Conservation (phyloP, 1,140 invertebrate species). For the Choristoneura fumiferana region DNA sequence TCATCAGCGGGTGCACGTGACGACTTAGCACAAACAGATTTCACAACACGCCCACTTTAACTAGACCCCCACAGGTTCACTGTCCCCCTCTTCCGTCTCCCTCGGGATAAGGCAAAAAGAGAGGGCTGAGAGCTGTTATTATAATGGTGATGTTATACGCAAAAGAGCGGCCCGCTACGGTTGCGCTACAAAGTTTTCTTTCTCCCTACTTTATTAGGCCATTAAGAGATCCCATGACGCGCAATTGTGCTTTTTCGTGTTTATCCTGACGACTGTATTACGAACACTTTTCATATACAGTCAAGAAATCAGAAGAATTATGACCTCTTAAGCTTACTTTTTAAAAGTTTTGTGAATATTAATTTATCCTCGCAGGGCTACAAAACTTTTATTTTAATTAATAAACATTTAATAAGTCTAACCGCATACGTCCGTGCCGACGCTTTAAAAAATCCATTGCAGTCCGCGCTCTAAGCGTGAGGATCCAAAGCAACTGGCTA, state of each 20-base stretch:
- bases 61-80: constrained; percentile 30
- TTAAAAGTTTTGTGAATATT: no score
- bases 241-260: constrained; percentile 59
- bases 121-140: constrained; percentile 34
- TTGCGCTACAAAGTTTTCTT: constrained; percentile 64
- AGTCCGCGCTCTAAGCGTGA: no score
- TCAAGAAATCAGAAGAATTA: no score
- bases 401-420: no score
- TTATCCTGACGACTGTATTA: constrained; percentile 61
- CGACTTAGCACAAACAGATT: constrained; percentile 73
- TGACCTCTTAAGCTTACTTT: no score
- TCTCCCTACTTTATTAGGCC: constrained; percentile 71
- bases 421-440: no score
- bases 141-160: constrained; percentile 62
- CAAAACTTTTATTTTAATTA: no score
- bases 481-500: no score
- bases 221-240: constrained; percentile 70
- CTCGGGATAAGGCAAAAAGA: constrained; percentile 29
- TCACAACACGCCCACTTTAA: constrained; percentile 50
- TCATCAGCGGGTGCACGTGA: constrained; percentile 70
- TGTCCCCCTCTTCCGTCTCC: constrained; percentile 11
- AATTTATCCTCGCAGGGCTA: no score
- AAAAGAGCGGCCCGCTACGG: constrained; percentile 54
- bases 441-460: no score
- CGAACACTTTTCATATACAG: constrained; percentile 28